These are phyloP conservation scores for Xerus rutilus DNA, from an alignment of 2,797 vertebrate genomes.

Conservation along the genomic window DNA sequence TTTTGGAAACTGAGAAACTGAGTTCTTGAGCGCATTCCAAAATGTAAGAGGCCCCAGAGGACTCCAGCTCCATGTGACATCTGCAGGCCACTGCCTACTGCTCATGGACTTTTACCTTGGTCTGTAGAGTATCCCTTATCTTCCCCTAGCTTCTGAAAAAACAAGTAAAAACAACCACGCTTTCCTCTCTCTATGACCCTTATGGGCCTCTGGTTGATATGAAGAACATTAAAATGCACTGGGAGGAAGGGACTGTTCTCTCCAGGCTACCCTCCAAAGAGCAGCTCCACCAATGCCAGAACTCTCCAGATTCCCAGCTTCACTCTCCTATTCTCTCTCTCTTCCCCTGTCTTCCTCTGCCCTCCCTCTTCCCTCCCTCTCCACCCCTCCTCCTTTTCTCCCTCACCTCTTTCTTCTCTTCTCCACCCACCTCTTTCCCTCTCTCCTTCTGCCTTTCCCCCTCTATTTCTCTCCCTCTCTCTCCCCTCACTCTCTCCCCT, in stretches of 20 bases:
- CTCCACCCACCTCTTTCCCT: too few species aligned
- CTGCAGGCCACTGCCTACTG: background rate
- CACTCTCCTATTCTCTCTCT: too few species aligned
- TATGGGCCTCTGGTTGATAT: background rate
- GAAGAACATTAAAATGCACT: background rate
- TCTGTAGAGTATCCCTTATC: conserved; percentile 6
- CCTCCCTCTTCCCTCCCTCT: too few species aligned
- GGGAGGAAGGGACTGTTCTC: background rate
- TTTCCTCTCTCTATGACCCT: background rate
- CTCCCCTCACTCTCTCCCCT: background rate
- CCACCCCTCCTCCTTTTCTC: background rate
- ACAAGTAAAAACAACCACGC: background rate
- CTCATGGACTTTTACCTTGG: background rate
- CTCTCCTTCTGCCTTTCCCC: rapidly evolving
- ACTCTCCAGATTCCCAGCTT: background rate
- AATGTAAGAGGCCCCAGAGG: rapidly evolving
- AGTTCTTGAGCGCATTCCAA: background rate
- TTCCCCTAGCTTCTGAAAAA: conserved; percentile 17
- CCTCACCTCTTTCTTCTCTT: background rate
- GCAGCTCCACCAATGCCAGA: background rate
- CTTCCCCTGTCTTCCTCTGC: too few species aligned
- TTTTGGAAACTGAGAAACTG: background rate
- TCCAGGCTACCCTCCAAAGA: background rate
- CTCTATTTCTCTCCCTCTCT: background rate
- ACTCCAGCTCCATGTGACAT: background rate